Conservation (phyloP, 2,888 invertebrate species). For the Dynastes maya region DNA sequence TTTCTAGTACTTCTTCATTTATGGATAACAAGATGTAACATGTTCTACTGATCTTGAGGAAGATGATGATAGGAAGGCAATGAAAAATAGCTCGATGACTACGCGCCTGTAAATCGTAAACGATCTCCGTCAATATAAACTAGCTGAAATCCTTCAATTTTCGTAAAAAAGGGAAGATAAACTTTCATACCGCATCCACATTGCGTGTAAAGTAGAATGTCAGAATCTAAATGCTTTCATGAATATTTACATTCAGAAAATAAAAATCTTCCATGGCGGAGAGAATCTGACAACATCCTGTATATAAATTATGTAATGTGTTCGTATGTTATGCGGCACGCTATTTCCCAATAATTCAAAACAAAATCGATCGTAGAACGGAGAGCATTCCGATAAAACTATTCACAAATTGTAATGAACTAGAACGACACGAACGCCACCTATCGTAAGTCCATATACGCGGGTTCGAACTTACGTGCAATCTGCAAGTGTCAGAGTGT, state of each 20-base stretch:
- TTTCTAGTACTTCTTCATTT: no score
- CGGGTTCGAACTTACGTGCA: conserved; percentile 10
- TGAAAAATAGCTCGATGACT: no score
- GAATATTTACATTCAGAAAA: neutral
- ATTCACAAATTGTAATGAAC: conserved; percentile 40
- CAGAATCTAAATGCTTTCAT: neutral
- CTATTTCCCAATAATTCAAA: conserved; percentile 37
- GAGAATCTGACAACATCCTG: conserved; percentile 21
- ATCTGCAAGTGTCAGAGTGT: conserved; percentile 37
- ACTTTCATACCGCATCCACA: no score
- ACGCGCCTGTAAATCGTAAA: no score
- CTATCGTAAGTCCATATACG: conserved; percentile 17
- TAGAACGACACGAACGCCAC: conserved; percentile 44
- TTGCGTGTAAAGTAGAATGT: neutral
- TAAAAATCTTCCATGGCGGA: neutral
- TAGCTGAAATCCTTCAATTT: no score
- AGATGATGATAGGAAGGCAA: no score
- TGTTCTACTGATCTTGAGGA: no score
- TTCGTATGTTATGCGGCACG: conserved; percentile 29
- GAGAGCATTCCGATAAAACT: conserved; percentile 36
- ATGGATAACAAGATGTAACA: no score
- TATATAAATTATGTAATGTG: conserved; percentile 29
- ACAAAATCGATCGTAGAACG: conserved; percentile 22
- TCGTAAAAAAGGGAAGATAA: no score
- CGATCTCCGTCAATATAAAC: no score